Base-by-base conservation (phyloP, 2,113 vertebrate genomes). In the Eudyptes chrysolophus region DNA sequence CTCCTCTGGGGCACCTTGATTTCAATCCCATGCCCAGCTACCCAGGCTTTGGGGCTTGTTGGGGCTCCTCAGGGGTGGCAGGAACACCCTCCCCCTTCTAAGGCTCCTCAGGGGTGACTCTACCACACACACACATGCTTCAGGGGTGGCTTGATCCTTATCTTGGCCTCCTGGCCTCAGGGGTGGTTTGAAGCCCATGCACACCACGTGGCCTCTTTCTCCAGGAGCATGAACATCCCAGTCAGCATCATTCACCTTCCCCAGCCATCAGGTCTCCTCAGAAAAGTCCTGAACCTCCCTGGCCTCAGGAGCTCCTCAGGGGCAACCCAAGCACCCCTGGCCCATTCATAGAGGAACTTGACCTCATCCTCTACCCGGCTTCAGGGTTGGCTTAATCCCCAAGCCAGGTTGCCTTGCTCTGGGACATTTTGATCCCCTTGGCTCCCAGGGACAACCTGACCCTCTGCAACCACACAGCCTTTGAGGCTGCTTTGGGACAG, bases 51-150 rank as follows among this genome's bases (percentile, higher is more conserved):
- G 30, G 38, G 55, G 26, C 19, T 60, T 3, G 0, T 16, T 66
- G 8, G 13, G 10, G 32, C 17, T 78, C 30, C 71, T 65, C 0
- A 0, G 8, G 30, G 8, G 13, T 36, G 13, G 26, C 48, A 66
- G 30, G 7, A 85, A 34, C 18, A 52, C 18, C 11, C 4, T 87
- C 65, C 15, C 10, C 3, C 30, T 52, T 77, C 38, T 44, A 38
- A 26, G 34, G 15, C 11, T 64, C n/a, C 7, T 84, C 40, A 58
- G 29, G 13, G 18, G 3, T 69, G 57, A 52, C 22, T 6, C 12
- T 78, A 54, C 19, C 38, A 18, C 32, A 44, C 6, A 36, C 44
- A 68, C 4, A 70, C 4, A 29, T 0, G 0, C 5, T 74, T 82
- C 74, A 68, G 36, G 11, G 7, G 7, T 74, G 51, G 42, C 11